Evolutionary conservation across 1,140 invertebrate species (phyloP).

Genomic region (Amphibalanus amphitrite): DNA sequence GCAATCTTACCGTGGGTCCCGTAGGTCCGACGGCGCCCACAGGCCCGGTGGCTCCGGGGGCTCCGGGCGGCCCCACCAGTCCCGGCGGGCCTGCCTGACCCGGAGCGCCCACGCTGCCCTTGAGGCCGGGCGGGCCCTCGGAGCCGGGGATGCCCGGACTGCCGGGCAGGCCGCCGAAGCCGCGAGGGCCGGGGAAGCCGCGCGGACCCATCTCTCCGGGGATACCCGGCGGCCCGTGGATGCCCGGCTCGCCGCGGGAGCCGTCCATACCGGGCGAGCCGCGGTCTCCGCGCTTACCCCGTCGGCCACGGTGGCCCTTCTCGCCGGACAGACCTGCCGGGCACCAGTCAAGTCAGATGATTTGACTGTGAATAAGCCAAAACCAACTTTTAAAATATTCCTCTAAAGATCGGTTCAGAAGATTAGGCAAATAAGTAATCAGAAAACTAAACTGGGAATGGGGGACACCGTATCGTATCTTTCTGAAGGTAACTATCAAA

Average conservation of each 20-base stretch:
- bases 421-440: no score
- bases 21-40: conserved; percentile 46
- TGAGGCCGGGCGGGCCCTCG: conserved; percentile 49
- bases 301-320: conserved; percentile 52
- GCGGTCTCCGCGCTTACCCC: conserved; percentile 41
- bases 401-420: no score
- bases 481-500: no score
- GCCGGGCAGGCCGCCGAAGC: conserved; percentile 54
- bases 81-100: conserved; percentile 50
- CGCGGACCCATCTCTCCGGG: conserved; percentile 62
- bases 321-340: conserved; percentile 46
- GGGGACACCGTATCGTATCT: no score
- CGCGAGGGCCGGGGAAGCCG: conserved; percentile 58
- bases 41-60: conserved; percentile 43
- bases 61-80: conserved; percentile 41
- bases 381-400: no score
- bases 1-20: conserved; percentile 36
- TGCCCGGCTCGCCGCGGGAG: conserved; percentile 52
- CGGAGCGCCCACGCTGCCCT: conserved; percentile 48
- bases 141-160: conserved; percentile 53
- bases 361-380: no score
- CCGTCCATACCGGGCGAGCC: conserved; percentile 55
- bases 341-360: background rate
- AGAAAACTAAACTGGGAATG: no score
- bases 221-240: conserved; percentile 46